Evolutionary conservation across 2,888 invertebrate genomes (phyloP).

Genomic region (Lepidochrysops patricia): DNA sequence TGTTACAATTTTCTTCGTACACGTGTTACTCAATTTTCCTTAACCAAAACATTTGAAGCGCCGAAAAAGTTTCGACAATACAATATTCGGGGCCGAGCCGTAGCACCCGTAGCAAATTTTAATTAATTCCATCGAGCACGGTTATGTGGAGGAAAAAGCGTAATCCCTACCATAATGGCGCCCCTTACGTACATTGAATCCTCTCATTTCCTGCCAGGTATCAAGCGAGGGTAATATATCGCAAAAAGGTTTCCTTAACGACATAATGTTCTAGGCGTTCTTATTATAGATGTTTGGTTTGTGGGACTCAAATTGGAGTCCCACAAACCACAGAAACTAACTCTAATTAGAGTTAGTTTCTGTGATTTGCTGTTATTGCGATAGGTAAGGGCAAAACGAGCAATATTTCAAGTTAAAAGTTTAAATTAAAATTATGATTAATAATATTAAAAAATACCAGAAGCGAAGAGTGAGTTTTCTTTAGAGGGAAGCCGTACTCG

Average conservation of each 20-base stretch:
- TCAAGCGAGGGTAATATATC: constrained; percentile 2
- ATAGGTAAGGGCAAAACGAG: background rate
- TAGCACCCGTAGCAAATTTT: background rate
- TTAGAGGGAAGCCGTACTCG: no score
- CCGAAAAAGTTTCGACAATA: background rate
- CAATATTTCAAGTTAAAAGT: background rate
- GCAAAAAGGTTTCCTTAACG: constrained; percentile 8
- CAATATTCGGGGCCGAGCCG: background rate
- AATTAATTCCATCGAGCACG: background rate
- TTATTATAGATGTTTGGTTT: background rate
- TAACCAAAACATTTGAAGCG: background rate
- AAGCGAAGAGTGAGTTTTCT: no score
- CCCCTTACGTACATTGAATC: background rate
- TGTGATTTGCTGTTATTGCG: background rate
- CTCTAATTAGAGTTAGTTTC: background rate
- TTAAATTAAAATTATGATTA: background rate
- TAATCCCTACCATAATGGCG: background rate
- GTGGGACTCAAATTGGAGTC: no score
- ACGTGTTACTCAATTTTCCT: no score
- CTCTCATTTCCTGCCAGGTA: constrained; percentile 6
- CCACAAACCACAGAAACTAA: no score
- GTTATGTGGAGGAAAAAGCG: background rate
- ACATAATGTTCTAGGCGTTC: background rate
- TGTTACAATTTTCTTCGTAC: no score
- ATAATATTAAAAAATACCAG: no score